Evolutionary conservation across 2,797 vertebrate species (phyloP).

Genomic region (Remorina albescens): DNA sequence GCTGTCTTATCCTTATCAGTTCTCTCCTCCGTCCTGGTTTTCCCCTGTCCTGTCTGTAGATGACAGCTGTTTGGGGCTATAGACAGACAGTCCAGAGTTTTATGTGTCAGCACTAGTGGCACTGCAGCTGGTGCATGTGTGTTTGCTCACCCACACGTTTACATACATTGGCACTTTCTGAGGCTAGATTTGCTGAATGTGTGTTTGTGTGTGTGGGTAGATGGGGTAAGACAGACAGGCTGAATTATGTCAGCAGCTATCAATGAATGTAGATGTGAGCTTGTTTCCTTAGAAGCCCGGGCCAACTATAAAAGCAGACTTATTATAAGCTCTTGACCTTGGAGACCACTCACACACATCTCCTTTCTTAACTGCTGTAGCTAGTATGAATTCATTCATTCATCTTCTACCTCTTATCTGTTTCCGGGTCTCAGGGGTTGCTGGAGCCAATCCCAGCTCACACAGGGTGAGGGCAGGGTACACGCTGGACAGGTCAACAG

Average conservation of each 20-base stretch:
- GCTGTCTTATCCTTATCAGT: constrained; percentile 8
- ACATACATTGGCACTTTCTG: constrained; percentile 52
- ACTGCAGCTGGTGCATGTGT: constrained; percentile 65
- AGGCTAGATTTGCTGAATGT: constrained; percentile 66
- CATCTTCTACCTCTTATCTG: neutral
- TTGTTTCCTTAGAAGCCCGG: constrained; percentile 31
- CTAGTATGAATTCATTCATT: neutral
- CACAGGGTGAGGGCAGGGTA: no score
- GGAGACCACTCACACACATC: neutral
- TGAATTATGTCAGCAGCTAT: constrained; percentile 70
- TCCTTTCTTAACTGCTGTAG: constrained; percentile 25
- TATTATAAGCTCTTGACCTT: constrained; percentile 39
- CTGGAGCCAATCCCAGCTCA: no score
- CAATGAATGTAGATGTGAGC: constrained; percentile 65
- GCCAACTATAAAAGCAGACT: constrained; percentile 26
- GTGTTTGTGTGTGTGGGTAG: constrained; percentile 4
- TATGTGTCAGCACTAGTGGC: constrained; percentile 66
- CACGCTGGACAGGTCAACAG: no score
- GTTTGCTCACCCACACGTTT: constrained; percentile 47
- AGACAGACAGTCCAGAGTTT: constrained; percentile 59
- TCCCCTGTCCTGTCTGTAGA: constrained; percentile 22
- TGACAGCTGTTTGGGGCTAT: constrained; percentile 69
- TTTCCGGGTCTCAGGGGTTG: no score
- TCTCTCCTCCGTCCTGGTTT: constrained; percentile 13
- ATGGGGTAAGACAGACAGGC: constrained; percentile 40